Conservation (phyloP, 2,113 vertebrate genomes). For the Hydrolagus affinis region DNA sequence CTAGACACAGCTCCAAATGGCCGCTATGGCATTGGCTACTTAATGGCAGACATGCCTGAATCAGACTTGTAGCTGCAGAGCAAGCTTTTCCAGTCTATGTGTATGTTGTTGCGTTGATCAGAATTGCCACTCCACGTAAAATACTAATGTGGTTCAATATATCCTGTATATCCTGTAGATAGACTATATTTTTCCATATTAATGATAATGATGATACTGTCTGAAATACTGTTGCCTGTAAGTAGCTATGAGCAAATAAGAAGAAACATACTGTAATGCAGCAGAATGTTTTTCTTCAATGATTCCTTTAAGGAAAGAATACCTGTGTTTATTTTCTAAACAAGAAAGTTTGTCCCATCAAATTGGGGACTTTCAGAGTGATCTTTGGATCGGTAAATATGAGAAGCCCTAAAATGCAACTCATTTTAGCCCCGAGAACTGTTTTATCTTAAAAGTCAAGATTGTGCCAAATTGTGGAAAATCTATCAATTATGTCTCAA, state of each 20-base stretch:
- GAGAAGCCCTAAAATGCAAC: no score
- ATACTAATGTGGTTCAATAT: conserved; percentile 35
- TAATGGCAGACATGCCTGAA: conserved; percentile 86
- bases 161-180: conserved; percentile 51
- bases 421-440: no score
- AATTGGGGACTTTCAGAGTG: neutral
- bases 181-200: conserved; percentile 39
- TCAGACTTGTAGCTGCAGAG: conserved; percentile 71
- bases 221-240: conserved; percentile 25
- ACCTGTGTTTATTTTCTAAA: neutral
- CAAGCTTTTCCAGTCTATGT: conserved; percentile 20
- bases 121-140: conserved; percentile 25
- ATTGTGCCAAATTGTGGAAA: no score
- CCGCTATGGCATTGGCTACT: conserved; percentile 83
- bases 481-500: no score
- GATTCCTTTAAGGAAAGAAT: neutral
- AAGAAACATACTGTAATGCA: neutral
- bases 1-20: conserved; percentile 76
- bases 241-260: conserved; percentile 16
- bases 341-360: neutral
- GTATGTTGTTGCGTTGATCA: conserved; percentile 29
- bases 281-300: conserved; percentile 6
- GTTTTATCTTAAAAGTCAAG: no score
- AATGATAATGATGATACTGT: conserved; percentile 24
- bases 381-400: neutral